Base-by-base conservation (phyloP, 2,797 vertebrate species). In the Catharus ustulatus region DNA sequence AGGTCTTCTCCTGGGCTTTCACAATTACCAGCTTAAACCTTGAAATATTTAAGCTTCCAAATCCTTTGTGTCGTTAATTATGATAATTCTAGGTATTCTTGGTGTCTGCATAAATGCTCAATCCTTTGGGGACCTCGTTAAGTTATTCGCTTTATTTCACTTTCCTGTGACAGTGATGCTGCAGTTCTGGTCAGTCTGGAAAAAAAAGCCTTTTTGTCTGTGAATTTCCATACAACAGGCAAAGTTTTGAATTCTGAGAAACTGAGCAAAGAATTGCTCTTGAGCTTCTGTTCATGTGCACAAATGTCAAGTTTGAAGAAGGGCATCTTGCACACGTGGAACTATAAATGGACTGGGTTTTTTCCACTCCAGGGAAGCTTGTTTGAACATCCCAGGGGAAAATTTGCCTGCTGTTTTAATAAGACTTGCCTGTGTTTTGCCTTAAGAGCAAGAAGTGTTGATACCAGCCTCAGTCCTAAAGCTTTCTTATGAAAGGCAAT, bases 31-130 rank as follows among this genome's bases (percentile, higher is more conserved):
- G 30, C 36, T 77, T 26, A 83, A 68, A 36, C 57, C 38, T 68
- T 91, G 78, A 92, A 95, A 83, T 83, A 69, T 57, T 91, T 48
- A 71, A 58, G 36, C 64, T 72, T 71, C 76, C 32, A 79, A 90
- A 79, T 45, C 51, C 52, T 93, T 77, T n/a, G 5, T 84, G n/a
- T 89, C 64, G 85, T 92, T 93, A 90, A 71, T 87, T 93, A 55
- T 51, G 57, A 34, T 59, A 80, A 81, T 69, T 85, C 15, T 30
- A 38, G 69, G 62, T 75, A 19, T 64, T 93, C 86, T 72, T 85
- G 26, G 67, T 89, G 17, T 72, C 77, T 71, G 54, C 27, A 29
- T 85, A 80, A 92, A 66, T 19, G 54, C 62, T 48, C 15, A n/a
- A 4, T 72, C 32, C 82, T 78, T 36, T 72, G 55, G 51, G 62